Conservation (phyloP, 2,797 vertebrate genomes). For the Gymnopithys bicolor region DNA sequence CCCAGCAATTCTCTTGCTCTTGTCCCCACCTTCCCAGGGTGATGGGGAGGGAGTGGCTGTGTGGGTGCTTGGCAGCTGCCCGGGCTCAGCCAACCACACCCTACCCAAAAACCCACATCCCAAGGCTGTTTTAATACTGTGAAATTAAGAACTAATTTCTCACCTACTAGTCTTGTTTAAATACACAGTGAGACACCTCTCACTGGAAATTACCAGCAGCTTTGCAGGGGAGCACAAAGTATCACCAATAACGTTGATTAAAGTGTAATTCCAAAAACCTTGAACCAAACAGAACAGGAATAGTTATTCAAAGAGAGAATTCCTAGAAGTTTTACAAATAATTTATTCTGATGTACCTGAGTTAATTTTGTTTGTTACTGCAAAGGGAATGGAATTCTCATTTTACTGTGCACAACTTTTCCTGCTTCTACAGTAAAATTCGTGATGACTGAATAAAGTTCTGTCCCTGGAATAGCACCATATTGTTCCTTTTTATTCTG, state of each 20-base stretch:
- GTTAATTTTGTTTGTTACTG: neutral
- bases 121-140: neutral
- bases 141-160: neutral
- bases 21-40: neutral
- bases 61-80: neutral
- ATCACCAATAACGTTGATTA: neutral
- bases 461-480: neutral
- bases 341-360: neutral
- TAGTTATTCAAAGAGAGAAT: neutral
- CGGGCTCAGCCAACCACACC: neutral
- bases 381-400: neutral
- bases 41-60: neutral
- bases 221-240: neutral
- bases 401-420: neutral
- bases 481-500: neutral
- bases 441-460: neutral
- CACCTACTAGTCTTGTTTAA: neutral
- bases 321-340: neutral
- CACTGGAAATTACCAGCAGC: neutral
- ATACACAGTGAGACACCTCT: neutral
- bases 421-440: neutral
- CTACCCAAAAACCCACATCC: neutral
- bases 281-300: neutral
- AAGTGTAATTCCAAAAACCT: neutral
- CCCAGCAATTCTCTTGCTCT: neutral